Conservation (phyloP, 2,113 vertebrate species). For the Copsychus sechellarum region DNA sequence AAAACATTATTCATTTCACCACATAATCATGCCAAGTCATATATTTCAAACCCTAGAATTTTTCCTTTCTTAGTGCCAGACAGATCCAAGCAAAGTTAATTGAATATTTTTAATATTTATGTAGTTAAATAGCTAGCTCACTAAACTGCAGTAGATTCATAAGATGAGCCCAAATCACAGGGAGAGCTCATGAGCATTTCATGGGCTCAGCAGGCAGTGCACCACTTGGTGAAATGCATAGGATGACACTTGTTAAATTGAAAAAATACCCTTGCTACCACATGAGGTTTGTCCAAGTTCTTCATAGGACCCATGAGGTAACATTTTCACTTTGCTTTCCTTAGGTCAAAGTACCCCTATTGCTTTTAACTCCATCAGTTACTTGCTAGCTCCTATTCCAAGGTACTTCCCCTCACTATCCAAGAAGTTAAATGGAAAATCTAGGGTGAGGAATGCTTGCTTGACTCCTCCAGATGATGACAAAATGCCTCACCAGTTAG, state of each 20-base stretch:
- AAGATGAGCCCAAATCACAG: not conserved
- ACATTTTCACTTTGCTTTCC: not conserved
- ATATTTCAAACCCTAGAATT: slow-evolving; percentile 32
- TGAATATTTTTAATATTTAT: slow-evolving; percentile 36
- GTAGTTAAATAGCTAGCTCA: slow-evolving; percentile 15
- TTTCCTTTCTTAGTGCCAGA: slow-evolving; percentile 18
- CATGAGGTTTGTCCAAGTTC: not conserved
- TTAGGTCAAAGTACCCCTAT: not conserved
- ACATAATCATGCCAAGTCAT: slow-evolving; percentile 44
- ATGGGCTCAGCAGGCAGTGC: not conserved
- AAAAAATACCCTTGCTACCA: not conserved
- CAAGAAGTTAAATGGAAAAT: not conserved
- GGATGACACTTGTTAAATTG: not conserved
- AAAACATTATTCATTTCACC: slow-evolving; percentile 52
- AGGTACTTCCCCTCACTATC: not conserved
- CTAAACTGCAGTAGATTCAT: not conserved
- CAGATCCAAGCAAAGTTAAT: slow-evolving; percentile 40
- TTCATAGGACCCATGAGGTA: not conserved
- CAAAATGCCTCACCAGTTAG: not conserved
- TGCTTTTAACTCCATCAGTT: not conserved
- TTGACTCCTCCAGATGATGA: not conserved
- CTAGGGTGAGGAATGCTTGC: not conserved
- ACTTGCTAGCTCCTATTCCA: not conserved
- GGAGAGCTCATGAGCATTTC: not conserved
- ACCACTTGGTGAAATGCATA: not conserved